A percentile compares a stretch with the other conserved stretches of the same genome.
Conservation (phyloP, 2,113 vertebrate species). For the Hepsetus odoe region DNA sequence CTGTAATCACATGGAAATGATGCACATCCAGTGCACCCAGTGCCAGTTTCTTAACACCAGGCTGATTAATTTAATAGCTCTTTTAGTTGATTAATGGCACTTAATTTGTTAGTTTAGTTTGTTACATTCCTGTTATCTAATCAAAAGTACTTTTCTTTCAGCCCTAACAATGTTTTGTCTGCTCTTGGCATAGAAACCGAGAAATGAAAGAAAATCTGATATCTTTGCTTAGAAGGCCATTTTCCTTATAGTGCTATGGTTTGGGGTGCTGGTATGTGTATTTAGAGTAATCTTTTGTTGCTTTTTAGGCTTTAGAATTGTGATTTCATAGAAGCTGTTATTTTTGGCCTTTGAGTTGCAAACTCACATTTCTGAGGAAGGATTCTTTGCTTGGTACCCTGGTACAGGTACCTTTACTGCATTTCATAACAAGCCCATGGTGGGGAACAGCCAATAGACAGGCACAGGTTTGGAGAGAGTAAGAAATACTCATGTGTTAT, state of each 20-base stretch:
- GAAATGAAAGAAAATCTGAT: background rate
- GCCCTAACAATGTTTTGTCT: background rate
- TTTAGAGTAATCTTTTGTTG: background rate
- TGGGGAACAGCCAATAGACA: slow-evolving; percentile 5
- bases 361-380: background rate
- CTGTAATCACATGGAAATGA: no score
- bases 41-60: no score
- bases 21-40: no score
- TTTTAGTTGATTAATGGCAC: no score
- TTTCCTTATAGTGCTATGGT: no score
- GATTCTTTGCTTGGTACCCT: background rate
- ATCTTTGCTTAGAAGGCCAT: no score
- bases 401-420: background rate
- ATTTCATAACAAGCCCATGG: background rate
- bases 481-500: background rate
- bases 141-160: no score
- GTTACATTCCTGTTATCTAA: no score
- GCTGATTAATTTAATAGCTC: no score
- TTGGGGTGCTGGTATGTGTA: background rate
- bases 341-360: background rate
- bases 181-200: background rate
- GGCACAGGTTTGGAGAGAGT: background rate
- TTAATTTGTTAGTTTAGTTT: no score
- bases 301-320: background rate
- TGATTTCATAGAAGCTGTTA: background rate